Base-by-base conservation (phyloP, 2,888 invertebrate species). In the Zootermopsis nevadensis region DNA sequence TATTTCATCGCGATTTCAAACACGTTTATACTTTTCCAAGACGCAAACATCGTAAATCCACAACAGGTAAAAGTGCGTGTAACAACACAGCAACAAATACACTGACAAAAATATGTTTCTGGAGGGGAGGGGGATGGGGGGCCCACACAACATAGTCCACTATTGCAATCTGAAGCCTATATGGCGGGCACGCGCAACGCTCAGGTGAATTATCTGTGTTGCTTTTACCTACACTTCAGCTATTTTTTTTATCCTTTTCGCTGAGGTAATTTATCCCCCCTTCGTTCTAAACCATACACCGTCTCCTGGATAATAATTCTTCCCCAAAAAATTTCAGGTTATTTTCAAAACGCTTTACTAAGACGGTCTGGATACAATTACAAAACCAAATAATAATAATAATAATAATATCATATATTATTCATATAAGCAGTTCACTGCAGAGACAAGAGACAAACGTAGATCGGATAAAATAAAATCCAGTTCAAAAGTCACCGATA, bases 171-270 rank as follows among this genome's bases (percentile, higher is more conserved):
- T 7, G 33, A 10, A 38, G 24, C 48, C n/a, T 31, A 33, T 30
- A 38, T 35, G 55, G 35, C 38, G 35, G 82, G 82, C 82, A 77
- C 82, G 76, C 79, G 79, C 66, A 79, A 60, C 60, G 38, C 33
- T 66, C 60, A 79, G 79, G 66, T 79, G 79, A 79, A 66, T 79
- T 79, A 79, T 79, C 79, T 79, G 38, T 79, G 79, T 79, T 79
- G 79, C 79, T 79, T 79, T 79, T 79, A 79, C 79, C 79, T 79
- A 79, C 79, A 79, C 79, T 79, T 79, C 60, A 38, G 66, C 35
- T 79, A 79, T 66, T 42, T 79, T 77, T 77, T 79, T 66, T 35
- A 79, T 79, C 66, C 79, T 38, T 79, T 79, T 79, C 79, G 79
- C 12, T 35, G 79, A 33, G 79, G 66, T 66, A 66, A 60, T 35